Evolutionary conservation across 1,140 invertebrate species (phyloP), one percentile per base, ranked within the genome.

Genomic region (Marisa cornuarietis): DNA sequence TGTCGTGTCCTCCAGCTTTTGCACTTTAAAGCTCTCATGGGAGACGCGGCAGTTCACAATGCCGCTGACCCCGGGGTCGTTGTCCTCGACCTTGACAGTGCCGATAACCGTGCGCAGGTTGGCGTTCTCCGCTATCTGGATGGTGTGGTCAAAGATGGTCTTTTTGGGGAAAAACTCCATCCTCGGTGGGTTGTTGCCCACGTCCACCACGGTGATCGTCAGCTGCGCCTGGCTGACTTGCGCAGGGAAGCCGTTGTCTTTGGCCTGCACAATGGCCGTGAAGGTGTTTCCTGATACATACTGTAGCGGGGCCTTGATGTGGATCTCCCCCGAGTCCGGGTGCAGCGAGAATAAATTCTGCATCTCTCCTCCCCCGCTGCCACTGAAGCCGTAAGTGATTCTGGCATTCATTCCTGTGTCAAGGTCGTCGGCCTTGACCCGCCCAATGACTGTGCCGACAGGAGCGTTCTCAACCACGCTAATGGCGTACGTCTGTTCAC

Each of bases 361-460:
- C 65, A 68, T 77, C 63, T 24, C 68, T 9, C 76, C 24, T n/a
- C 58, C 16, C 5, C 61, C 14, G 4, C 26, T 26, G 0, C 49
- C 18, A 65, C 76, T 77, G 76, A 77, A 77, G 51, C 63, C 54
- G 16, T 77, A 91, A 73, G 97, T 98, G 90, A 98, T 96, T 90
- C 98, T 98, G 6, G 96, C 94, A 85, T 98, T 97, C 87, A 95
- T 94, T 4, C 81, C 84, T 6, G 51, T 66, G 65, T 85, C 84
- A 16, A 51, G 42, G 52, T 85, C 84, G 5, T 80, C 79, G 24
- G 84, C 84, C 0, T 65, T 62, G 16, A 85, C 75, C n/a, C 68
- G 63, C 8, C 78, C 81, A 1, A 85, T 75, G 18, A 79, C 68
- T 0, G 77, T 75, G 7, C 81, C 82, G 4, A 68, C 51, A 0